Conservation (phyloP, 2,888 invertebrate species). For the Augiades crinisus region DNA sequence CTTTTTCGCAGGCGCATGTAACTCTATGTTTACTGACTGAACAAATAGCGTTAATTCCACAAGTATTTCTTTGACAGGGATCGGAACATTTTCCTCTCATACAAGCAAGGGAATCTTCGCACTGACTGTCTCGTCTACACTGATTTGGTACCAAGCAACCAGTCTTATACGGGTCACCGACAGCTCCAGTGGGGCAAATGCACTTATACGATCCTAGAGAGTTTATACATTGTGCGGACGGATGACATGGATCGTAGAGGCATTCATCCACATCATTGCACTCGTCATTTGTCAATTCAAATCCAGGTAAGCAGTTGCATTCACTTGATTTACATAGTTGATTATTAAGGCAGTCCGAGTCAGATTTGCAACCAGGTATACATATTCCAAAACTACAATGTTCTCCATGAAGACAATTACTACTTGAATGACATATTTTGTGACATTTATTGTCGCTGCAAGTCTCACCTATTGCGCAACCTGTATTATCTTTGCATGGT, state of each 20-base stretch:
- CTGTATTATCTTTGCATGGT: constrained; percentile 86
- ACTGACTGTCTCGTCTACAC: constrained; percentile 88
- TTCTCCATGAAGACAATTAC: constrained; percentile 94
- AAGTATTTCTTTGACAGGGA: constrained; percentile 87
- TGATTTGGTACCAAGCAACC: constrained; percentile 90
- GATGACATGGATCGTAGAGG: constrained; percentile 88
- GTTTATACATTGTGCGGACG: constrained; percentile 90
- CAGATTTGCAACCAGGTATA: constrained; percentile 90
- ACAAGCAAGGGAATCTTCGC: constrained; percentile 88
- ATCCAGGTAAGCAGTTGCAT: constrained; percentile 90
- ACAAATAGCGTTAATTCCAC: constrained; percentile 90
- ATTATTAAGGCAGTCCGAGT: constrained; percentile 89
- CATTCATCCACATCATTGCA: constrained; percentile 94
- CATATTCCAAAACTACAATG: constrained; percentile 92
- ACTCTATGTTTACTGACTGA: constrained; percentile 86
- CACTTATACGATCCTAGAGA: constrained; percentile 91
- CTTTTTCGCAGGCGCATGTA: constrained; percentile 89
- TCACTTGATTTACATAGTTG: constrained; percentile 88
- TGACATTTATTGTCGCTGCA: constrained; percentile 90
- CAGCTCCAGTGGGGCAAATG: constrained; percentile 88
- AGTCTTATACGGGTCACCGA: constrained; percentile 84
- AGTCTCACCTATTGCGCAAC: constrained; percentile 92
- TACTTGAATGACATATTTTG: constrained; percentile 94
- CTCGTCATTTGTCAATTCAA: constrained; percentile 85
- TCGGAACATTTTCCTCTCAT: constrained; percentile 89